Base-by-base conservation (phyloP, 2,797 vertebrate species). In the Lacerta viridis region DNA sequence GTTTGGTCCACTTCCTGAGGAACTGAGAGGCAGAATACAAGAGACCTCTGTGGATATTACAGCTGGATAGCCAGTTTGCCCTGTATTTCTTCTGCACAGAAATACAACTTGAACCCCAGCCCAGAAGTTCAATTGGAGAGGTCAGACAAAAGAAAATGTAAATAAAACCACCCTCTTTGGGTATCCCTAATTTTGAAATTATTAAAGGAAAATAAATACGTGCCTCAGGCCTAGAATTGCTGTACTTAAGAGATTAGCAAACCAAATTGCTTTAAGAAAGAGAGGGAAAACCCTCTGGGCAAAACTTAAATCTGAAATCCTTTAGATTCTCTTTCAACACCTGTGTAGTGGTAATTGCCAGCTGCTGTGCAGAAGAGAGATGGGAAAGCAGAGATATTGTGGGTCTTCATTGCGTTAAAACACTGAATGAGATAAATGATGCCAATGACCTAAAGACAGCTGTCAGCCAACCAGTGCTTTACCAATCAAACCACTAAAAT, bases 141-240 rank as follows among this genome's bases (percentile, higher is more conserved):
- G 50, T 15, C 50, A 87, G 87, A 71, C 33, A 39, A 23, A 88
- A 82, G 20, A 43, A 69, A 86, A 84, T 0, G 8, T 80, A 91
- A 81, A 29, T 25, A 86, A 88, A 75, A 84, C 55, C 55, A 91
- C 72, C 6, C 9, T 81, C 33, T 72, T 50, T 43, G 66, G 7
- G 15, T 85, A 41, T 74, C 76, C 89, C 69, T 80, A 85, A 80
- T 85, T 87, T 83, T 80, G 43, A 82, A 86, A 25, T 74, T 80
- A n/a, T 71, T 86, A 90, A 89, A 84, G 84, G 82, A 20, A 88
- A 66, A 64, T 43, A 61, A 86, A 79, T 77, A 78, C 46, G 41
- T 18, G 43, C 7, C 59, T 50, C n/a, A 59, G 36, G n/a, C 8
- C 33, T 46, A 41, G n/a, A 64, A 88, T 69, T 69, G 46, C 41